Percentiles rank a stretch among this genome's conserved stretches.
These are phyloP conservation scores for Crotalus viridis DNA, from an alignment of 2,113 vertebrate genomes.

Conservation along the genomic window DNA sequence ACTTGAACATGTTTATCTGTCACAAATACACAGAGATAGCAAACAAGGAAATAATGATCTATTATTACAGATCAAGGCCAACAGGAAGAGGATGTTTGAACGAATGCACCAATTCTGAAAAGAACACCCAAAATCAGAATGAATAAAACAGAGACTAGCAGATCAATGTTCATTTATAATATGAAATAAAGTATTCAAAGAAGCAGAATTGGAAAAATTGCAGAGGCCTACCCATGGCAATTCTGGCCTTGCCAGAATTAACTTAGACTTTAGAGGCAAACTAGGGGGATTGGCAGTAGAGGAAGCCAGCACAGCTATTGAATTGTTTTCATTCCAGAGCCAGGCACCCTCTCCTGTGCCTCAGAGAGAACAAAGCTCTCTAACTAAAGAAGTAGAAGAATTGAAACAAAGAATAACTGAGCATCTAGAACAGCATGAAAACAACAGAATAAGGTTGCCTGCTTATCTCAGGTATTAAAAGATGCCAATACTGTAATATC, in stretches of 20 bases:
- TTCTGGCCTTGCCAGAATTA: background rate
- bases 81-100: background rate
- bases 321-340: background rate
- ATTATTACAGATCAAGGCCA: background rate
- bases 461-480: background rate
- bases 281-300: background rate
- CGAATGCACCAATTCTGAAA: background rate
- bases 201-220: background rate
- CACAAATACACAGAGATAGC: background rate
- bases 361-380: background rate
- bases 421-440: background rate
- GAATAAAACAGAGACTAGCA: background rate
- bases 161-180: background rate
- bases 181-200: background rate
- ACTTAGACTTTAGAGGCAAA: background rate
- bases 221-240: background rate
- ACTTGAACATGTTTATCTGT: background rate
- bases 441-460: background rate
- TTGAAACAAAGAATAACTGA: background rate
- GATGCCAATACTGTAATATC: background rate
- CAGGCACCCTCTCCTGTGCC: background rate
- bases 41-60: background rate
- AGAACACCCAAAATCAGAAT: background rate
- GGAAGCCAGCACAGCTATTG: background rate
- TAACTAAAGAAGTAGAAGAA: background rate